Base-by-base conservation (phyloP, 2,113 vertebrate species). In the Coptodon rendalli region DNA sequence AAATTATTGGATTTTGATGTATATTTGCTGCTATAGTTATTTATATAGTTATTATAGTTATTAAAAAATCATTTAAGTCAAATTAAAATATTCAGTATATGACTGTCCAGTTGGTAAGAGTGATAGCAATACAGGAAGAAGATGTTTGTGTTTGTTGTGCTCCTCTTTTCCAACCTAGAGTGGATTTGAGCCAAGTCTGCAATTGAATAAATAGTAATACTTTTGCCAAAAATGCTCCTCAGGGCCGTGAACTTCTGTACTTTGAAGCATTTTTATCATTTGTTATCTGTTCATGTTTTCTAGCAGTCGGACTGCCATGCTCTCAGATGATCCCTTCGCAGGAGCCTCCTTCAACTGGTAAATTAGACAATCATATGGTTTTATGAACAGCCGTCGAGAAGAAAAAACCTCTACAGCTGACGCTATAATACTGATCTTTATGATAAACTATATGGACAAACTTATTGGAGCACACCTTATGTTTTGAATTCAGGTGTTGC, bases 271-370 rank as follows among this genome's bases (percentile, higher is more conserved):
- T 73, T 73, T 66, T 19, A 9, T 3, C 45, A 6, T 66, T 76
- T 83, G 14, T 56, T 22, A 5, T 84, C 6, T 84, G 3, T 38
- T 8, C 6, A 3, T 82, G 14, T 6, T 82, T 82, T 50, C 57
- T 66, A 95, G 93, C 78, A 29, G 54, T 31, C 6, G 73, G 81
- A 10, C 45, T 91, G 22, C 94, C 73, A 7, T 96, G 94, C 50
- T 7, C 89, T 12, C 84, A 91, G 84, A 91, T 73, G 54, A 79
- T 61, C 22, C 84, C 82, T 16, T 94, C 91, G 63, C 81, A 73
- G 73, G 45, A 79, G 3, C 56, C 87, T 16, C 95, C 95, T 54
- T 82, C 81, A 48, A 94, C 91, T 16, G 93, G 95, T 96, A 45
- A 84, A 79, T 50, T n/a, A 34, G 13, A 85, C 2, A 43, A 24